phyloP scores from a whole-genome alignment of 2,888 invertebrate genomes.

The Plemyria rubiginata region DNA sequence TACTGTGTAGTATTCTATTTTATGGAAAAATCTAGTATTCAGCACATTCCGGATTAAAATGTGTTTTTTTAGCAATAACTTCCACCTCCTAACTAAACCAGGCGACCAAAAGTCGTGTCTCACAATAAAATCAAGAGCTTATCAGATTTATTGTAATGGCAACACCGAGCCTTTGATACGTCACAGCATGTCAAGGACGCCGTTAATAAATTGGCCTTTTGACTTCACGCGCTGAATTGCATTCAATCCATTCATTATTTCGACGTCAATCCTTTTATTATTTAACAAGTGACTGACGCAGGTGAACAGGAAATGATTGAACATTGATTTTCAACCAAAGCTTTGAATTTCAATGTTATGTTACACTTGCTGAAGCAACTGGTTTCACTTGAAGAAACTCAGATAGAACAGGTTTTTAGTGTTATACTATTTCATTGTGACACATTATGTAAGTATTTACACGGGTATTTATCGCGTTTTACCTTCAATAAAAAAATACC shows the following conservation, averaged over 20 bases:
- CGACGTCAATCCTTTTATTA: slow-evolving; percentile 16
- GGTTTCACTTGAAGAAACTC: neutral
- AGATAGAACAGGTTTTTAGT: no score
- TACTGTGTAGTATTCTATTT: no score
- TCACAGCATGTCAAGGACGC: slow-evolving; percentile 38
- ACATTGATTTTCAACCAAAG: neutral
- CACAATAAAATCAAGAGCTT: slow-evolving; percentile 1
- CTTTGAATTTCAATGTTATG: neutral
- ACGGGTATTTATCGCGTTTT: no score
- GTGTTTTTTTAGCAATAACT: no score
- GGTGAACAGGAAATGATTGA: slow-evolving; percentile 1
- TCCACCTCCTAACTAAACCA: neutral
- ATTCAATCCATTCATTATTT: slow-evolving; percentile 26
- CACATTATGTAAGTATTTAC: no score
- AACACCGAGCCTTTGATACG: slow-evolving; percentile 43
- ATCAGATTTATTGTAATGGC: slow-evolving; percentile 60
- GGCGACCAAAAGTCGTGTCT: slow-evolving; percentile 21
- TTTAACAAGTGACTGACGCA: slow-evolving; percentile 2
- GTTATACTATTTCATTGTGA: no score
- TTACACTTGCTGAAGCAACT: neutral
- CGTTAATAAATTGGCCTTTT: slow-evolving; percentile 29
- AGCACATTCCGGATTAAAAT: no score
- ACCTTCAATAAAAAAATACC: no score
- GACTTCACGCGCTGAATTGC: slow-evolving; percentile 25
- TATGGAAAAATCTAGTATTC: no score